Conservation (phyloP, 2,113 vertebrate species). For the Tretioscincus oriximinensis region DNA sequence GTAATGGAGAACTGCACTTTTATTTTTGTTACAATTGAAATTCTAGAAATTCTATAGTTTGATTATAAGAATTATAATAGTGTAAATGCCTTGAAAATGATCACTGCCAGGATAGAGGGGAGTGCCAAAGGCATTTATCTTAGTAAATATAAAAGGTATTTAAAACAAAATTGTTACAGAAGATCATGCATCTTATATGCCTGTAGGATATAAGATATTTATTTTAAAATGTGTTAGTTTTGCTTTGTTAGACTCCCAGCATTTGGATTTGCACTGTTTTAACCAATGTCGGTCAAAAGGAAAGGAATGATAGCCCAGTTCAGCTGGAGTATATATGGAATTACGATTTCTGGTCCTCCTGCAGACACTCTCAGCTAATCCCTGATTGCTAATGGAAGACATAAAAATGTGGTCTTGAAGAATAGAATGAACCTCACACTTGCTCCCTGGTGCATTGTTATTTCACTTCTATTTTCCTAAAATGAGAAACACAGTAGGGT, state of each 20-base stretch:
- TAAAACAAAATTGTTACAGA: too few species aligned
- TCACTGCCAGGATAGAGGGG: too few species aligned
- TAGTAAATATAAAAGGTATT: too few species aligned
- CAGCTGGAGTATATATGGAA: slow-evolving; percentile 2
- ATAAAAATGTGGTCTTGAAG: slow-evolving; percentile 40
- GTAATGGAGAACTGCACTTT: too few species aligned
- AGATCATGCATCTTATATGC: too few species aligned
- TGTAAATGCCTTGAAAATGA: too few species aligned
- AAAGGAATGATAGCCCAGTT: neutral
- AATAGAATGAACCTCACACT: slow-evolving; percentile 8
- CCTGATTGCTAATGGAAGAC: slow-evolving; percentile 44
- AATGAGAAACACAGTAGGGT: slow-evolving; percentile 46
- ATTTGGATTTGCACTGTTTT: too few species aligned
- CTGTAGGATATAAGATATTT: too few species aligned
- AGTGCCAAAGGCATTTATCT: too few species aligned
- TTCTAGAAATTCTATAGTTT: too few species aligned
- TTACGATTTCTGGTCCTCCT: slow-evolving; percentile 24
- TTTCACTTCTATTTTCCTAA: slow-evolving; percentile 48
- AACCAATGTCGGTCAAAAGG: neutral
- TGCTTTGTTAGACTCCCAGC: neutral
- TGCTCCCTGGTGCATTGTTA: slow-evolving; percentile 46
- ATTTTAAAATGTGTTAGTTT: neutral
- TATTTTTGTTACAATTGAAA: too few species aligned
- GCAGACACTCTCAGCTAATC: slow-evolving; percentile 44
- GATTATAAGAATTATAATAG: too few species aligned